Conservation (phyloP, 2,888 invertebrate genomes). For the Drosophila subsilvestris region DNA sequence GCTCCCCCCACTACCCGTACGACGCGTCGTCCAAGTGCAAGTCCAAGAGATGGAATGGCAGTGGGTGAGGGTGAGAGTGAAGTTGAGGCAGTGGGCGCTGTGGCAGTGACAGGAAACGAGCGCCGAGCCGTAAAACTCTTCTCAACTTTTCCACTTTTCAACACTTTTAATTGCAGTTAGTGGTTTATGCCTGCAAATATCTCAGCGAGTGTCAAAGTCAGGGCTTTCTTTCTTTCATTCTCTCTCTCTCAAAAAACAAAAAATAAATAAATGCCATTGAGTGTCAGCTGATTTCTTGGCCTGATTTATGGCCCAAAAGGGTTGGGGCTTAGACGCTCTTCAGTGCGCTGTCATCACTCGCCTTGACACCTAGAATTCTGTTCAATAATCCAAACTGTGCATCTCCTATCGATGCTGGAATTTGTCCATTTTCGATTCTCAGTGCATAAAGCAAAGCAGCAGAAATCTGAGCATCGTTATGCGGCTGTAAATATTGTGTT, state of each 20-base stretch:
- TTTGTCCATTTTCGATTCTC: background rate
- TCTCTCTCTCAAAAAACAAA: no score
- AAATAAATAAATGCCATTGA: no score
- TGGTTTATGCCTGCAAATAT: conserved; percentile 35
- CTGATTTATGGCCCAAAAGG: background rate
- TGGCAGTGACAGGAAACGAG: conserved; percentile 49
- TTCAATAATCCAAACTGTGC: background rate
- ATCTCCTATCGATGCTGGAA: no score
- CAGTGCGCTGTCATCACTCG: background rate
- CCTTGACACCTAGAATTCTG: no score
- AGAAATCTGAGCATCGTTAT: conserved; percentile 33
- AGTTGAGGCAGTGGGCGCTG: background rate
- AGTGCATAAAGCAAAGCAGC: background rate
- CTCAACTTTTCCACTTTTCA: conserved; percentile 40
- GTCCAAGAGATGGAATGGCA: background rate
- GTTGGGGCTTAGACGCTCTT: background rate
- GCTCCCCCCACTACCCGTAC: conserved; percentile 32
- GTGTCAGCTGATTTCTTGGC: background rate
- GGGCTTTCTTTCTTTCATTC: conserved; percentile 1
- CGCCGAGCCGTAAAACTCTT: conserved; percentile 58
- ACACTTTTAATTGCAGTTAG: conserved; percentile 47
- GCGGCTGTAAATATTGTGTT: conserved; percentile 71
- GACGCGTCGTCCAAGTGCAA: background rate
- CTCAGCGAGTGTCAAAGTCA: conserved; percentile 16
- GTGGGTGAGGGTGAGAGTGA: no score